Base-by-base conservation (phyloP, 35 echinoderm and acorn worm genomes). In the Apostichopus californicus region DNA sequence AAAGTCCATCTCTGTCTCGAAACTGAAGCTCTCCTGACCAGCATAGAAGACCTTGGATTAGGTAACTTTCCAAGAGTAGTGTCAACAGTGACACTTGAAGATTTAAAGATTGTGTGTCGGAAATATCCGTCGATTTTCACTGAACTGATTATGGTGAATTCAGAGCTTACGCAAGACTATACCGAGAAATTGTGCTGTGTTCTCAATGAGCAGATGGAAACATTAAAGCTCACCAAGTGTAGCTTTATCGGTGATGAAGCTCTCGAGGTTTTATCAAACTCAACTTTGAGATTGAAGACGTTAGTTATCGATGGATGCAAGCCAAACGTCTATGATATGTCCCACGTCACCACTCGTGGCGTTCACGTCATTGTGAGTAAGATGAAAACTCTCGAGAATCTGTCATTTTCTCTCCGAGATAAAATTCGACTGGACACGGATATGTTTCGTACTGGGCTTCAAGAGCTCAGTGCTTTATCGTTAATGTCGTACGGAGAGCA, bases 401-500 rank as follows among this genome's bases (percentile, higher is more conserved):
- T 82, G 12, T 34, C 80, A 46, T 82, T 82, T 82, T 82, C 6
- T 24, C 34, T 82, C 0, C 34, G 55, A 53, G 80, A 82, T 15
- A 57, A 82, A 53, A 18, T 82, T 52, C 13, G 80, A 82, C n/a
- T 82, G 9, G 6, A 82, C 8, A 6, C 13, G 0, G 80, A 82
- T 52, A 53, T 18, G 5, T 82, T 82, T 52, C 1, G 5, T 12
- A 57, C 3, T 0, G 21, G 28, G 14, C 46, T 82, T 53, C 10
- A 11, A 15, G 80, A 24, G 10, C 80, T 82, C 80, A 53, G 9
- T 8, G 26, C 80, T 10, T 15, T 82, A 82, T 55, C 46, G 5
- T 55, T 82, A 24, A 82, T 57, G 80, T 82, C 80, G 8, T 82
- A 82, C 15, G 80, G 80, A 57, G 22, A 82, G 23, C 28, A 57